Conservation (phyloP, 2,113 vertebrate species). For the Odontophorus gujanensis region DNA sequence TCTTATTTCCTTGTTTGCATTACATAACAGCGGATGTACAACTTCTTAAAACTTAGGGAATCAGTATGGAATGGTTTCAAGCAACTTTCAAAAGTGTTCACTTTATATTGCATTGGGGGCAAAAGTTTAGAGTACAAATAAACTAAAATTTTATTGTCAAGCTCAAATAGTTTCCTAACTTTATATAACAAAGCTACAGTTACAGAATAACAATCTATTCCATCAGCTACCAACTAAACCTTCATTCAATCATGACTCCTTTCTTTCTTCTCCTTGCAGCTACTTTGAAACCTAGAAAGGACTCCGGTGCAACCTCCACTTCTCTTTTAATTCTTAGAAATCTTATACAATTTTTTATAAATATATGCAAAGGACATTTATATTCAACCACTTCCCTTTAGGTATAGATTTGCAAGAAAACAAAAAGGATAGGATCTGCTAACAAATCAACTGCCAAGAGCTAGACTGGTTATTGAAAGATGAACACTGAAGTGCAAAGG, state of each 20-base stretch:
- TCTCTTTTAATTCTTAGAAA: not conserved
- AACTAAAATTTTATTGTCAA: not conserved
- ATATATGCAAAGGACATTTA: not conserved
- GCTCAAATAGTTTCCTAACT: not conserved
- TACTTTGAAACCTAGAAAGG: not conserved
- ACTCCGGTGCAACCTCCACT: not conserved
- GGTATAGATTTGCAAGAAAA: not conserved
- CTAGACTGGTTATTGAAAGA: not conserved
- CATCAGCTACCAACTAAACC: not conserved
- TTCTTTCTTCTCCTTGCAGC: not conserved
- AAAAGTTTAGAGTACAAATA: not conserved
- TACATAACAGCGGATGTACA: not conserved
- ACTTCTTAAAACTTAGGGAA: not conserved
- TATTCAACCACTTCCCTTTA: not conserved
- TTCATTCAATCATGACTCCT: not conserved
- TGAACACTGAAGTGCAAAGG: not conserved
- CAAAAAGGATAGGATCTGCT: not conserved
- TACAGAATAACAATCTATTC: not conserved
- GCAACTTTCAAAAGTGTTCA: not conserved
- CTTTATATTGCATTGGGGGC: not conserved
- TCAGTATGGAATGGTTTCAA: not conserved
- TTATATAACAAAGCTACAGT: not conserved
- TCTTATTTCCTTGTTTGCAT: slow-evolving; percentile 12
- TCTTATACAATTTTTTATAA: not conserved
- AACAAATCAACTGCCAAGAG: not conserved